These are phyloP conservation scores for Drosophila pegasa DNA, from an alignment of 2,888 invertebrate genomes.

Conservation along the genomic window DNA sequence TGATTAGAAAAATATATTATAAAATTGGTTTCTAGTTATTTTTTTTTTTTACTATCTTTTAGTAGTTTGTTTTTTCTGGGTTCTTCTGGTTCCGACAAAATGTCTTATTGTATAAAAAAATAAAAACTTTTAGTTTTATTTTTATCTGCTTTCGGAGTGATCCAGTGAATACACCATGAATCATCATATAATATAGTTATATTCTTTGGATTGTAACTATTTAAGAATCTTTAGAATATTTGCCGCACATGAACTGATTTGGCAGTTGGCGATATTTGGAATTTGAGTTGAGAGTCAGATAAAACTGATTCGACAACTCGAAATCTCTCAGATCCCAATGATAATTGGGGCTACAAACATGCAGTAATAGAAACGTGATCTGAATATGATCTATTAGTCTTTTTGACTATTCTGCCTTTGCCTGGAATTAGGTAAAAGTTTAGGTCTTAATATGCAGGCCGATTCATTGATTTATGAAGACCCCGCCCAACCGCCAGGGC, in stretches of 20 bases:
- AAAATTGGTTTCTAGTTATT: conserved; percentile 20
- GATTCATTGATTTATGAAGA: conserved; percentile 1
- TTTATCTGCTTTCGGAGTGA: conserved; percentile 34
- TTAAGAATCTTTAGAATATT: conserved; percentile 38
- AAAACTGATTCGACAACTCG: conserved; percentile 11
- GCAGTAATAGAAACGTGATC: neutral
- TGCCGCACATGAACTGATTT: conserved; percentile 48
- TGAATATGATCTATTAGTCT: neutral
- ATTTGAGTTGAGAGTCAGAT: conserved; percentile 13
- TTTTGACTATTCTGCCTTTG: conserved; percentile 2
- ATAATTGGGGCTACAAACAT: conserved; percentile 15
- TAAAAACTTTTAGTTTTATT: conserved; percentile 57
- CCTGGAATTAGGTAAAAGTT: conserved; percentile 7
- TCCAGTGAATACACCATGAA: conserved; percentile 53
- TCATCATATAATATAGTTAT: conserved; percentile 35
- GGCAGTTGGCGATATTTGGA: conserved; percentile 48
- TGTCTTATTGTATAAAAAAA: conserved; percentile 57
- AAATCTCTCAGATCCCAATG: conserved; percentile 11
- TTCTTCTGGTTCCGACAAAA: conserved; percentile 45
- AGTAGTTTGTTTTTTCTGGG: neutral
- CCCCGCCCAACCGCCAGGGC: neutral
- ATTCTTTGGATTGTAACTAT: conserved; percentile 56
- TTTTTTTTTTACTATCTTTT: conserved; percentile 16
- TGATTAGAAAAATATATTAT: conserved; percentile 52
- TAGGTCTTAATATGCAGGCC: neutral